phyloP scores from a whole-genome alignment of 2,113 vertebrate genomes.

The Opisthocomus hoazin region DNA sequence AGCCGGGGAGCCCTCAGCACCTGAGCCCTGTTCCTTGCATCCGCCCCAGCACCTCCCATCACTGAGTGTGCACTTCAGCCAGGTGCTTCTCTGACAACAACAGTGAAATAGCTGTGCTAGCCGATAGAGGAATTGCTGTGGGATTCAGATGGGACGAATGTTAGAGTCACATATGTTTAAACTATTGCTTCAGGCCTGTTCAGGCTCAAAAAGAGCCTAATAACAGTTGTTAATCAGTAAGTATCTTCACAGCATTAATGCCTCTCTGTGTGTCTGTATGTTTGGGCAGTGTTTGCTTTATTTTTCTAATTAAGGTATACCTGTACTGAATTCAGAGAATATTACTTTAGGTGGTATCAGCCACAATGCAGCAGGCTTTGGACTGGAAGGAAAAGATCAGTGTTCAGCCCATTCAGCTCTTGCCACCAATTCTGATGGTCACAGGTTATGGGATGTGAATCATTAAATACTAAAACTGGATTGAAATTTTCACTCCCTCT shows the following conservation, averaged over 20 bases:
- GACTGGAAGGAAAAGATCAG: neutral
- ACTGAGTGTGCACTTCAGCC: neutral
- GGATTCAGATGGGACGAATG: neutral
- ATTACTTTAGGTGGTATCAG: neutral
- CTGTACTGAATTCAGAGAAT: neutral
- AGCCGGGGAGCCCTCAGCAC: neutral
- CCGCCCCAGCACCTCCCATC: neutral
- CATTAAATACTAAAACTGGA: neutral
- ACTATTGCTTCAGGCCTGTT: neutral
- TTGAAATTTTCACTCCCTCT: neutral
- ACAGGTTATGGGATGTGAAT: neutral
- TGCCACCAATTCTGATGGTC: neutral
- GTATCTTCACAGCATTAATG: neutral
- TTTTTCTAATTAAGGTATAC: neutral
- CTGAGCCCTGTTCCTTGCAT: neutral
- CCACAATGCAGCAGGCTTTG: neutral
- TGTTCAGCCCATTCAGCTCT: neutral
- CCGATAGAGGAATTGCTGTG: neutral
- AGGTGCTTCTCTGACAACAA: neutral
- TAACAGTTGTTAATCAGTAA: neutral
- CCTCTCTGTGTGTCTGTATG: neutral
- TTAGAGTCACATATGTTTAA: neutral
- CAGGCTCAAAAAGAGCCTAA: neutral
- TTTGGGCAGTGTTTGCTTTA: neutral
- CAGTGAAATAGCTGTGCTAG: neutral